phyloP scores from a whole-genome alignment of 2,113 vertebrate genomes.

The Phalacrocorax pelagicus region DNA sequence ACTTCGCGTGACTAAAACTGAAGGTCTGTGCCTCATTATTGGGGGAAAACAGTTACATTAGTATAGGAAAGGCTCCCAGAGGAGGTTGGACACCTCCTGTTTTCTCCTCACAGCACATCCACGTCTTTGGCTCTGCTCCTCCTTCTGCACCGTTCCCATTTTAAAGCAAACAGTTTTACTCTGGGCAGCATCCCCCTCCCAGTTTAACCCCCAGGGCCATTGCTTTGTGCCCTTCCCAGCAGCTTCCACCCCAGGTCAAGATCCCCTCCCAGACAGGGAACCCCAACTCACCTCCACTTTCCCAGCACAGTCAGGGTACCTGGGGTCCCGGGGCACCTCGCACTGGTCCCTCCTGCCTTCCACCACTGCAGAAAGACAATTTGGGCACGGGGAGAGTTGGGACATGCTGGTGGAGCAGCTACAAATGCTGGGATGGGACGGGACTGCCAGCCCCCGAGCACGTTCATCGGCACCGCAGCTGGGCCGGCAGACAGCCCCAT shows the following conservation, averaged over 20 bases:
- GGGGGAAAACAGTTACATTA: neutral
- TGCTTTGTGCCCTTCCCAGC: neutral
- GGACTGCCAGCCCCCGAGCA: neutral
- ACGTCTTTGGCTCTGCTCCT: neutral
- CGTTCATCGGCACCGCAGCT: rapidly evolving
- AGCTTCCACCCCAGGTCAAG: neutral
- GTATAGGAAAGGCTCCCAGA: neutral
- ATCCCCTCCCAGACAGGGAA: neutral
- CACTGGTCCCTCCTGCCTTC: constrained; percentile 88
- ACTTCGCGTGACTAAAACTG: rapidly evolving
- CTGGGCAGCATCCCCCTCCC: neutral
- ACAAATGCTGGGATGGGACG: neutral
- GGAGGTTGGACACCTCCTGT: neutral
- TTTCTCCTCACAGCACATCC: neutral
- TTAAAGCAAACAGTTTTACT: neutral
- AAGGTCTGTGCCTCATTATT: neutral
- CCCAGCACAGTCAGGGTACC: constrained; percentile 89
- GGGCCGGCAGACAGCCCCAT: neutral
- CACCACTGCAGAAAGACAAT: constrained; percentile 64
- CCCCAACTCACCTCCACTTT: constrained; percentile 92
- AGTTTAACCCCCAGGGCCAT: neutral
- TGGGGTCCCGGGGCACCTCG: constrained; percentile 89
- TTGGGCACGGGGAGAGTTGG: neutral
- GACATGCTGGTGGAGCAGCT: neutral
- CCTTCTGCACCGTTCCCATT: neutral